These are phyloP conservation scores for Peromyscus aztecus DNA, from an alignment of 2,797 vertebrate species.

Conservation along the genomic window DNA sequence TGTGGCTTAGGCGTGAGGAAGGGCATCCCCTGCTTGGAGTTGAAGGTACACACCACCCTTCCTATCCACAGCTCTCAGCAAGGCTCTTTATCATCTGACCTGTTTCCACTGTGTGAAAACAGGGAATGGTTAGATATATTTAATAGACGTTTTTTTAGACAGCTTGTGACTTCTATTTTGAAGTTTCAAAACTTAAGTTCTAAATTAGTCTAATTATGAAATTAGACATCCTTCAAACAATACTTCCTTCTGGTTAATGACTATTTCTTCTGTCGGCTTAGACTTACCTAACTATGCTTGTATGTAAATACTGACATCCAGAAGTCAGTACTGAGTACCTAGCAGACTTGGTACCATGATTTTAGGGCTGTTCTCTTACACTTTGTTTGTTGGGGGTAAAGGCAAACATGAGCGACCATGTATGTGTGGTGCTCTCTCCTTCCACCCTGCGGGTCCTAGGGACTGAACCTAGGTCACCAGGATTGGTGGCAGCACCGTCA, in stretches of 20 bases:
- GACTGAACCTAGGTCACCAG: background rate
- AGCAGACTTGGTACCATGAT: background rate
- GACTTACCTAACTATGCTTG: background rate
- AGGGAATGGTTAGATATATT: background rate
- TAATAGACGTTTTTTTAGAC: background rate
- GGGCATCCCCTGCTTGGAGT: background rate
- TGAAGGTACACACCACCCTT: background rate
- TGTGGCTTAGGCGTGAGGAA: background rate
- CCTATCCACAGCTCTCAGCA: background rate
- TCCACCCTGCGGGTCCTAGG: background rate
- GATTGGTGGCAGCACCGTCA: background rate
- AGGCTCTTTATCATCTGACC: background rate
- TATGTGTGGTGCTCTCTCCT: background rate
- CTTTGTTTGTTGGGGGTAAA: background rate
- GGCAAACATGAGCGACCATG: background rate
- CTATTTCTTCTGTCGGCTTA: background rate
- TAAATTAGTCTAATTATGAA: background rate
- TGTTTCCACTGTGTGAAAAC: background rate
- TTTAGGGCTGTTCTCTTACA: background rate
- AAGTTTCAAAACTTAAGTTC: slow-evolving; percentile 53
- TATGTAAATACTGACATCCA: slow-evolving; percentile 1
- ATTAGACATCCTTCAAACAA: background rate
- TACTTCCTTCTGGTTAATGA: background rate
- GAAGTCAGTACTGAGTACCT: background rate
- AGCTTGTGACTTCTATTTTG: slow-evolving; percentile 40